Evolutionary conservation across 2,888 invertebrate species (phyloP).

Genomic region (Watsonalla binaria): DNA sequence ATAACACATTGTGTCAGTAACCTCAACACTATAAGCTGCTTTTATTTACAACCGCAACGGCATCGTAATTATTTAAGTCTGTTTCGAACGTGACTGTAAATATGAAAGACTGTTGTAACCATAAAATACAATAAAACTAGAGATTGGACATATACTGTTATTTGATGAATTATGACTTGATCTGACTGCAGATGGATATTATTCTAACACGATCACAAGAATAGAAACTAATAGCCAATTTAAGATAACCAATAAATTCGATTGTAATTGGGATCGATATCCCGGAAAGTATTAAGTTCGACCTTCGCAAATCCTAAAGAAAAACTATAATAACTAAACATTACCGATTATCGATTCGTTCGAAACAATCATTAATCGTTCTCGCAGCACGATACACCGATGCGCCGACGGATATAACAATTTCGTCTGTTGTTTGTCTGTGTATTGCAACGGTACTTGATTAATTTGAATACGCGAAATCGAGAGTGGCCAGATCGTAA

Average conservation of each 20-base stretch:
- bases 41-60: not conserved
- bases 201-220: too few relatives aligned
- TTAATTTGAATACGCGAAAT: slow-evolving; percentile 3
- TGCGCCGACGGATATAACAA: slow-evolving; percentile 8
- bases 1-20: not conserved
- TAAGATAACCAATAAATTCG: slow-evolving; percentile 22
- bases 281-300: slow-evolving; percentile 29
- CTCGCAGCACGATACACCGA: slow-evolving; percentile 11
- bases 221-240: slow-evolving; percentile 16
- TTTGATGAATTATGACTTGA: too few relatives aligned
- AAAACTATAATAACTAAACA: slow-evolving; percentile 14
- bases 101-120: too few relatives aligned
- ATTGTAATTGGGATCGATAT: slow-evolving; percentile 25
- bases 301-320: slow-evolving; percentile 29
- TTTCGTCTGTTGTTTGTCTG: slow-evolving; percentile 16
- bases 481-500: slow-evolving; percentile 8
- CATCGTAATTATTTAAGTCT: not conserved
- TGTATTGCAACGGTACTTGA: slow-evolving; percentile 3
- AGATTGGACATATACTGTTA: not conserved
- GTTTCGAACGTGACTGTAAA: too few relatives aligned
- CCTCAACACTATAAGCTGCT: not conserved
- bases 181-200: too few relatives aligned
- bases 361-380: slow-evolving; percentile 15
- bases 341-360: slow-evolving; percentile 19
- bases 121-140: too few relatives aligned